phyloP scores from a whole-genome alignment of 2,888 invertebrate genomes.

The Physocephala rufipes region DNA sequence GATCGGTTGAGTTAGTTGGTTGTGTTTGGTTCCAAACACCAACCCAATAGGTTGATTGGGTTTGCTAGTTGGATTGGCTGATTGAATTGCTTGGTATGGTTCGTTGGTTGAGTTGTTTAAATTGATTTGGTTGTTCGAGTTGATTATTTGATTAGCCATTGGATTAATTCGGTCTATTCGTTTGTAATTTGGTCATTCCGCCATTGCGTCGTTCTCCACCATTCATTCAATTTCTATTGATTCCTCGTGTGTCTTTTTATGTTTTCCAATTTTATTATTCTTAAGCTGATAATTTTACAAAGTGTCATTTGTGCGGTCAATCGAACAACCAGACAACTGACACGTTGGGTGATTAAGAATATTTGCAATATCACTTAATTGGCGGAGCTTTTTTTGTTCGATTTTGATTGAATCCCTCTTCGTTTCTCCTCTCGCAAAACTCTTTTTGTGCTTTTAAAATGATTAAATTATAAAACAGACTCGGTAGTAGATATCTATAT shows the following conservation, averaged over 20 bases:
- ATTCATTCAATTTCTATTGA: neutral
- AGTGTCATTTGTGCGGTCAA: conserved; percentile 8
- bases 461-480: neutral
- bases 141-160: neutral
- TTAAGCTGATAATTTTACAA: neutral
- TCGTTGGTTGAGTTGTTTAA: too few species aligned
- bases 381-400: neutral
- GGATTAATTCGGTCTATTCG: neutral
- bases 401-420: too few species aligned
- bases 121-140: neutral
- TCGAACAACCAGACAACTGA: neutral
- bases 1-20: neutral
- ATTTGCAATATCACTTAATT: neutral
- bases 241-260: neutral
- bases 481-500: neutral
- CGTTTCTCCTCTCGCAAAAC: neutral
- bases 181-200: neutral
- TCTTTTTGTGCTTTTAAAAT: neutral
- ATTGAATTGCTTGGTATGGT: too few species aligned
- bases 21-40: too few species aligned
- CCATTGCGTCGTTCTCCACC: neutral
- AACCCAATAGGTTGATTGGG: too few species aligned
- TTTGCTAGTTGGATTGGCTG: too few species aligned
- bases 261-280: neutral
- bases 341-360: conserved; percentile 1